Percentiles rank a stretch among this genome's conserved stretches.
phyloP scores from a whole-genome alignment of 2,888 invertebrate species.

The Crossocerus cetratus region DNA sequence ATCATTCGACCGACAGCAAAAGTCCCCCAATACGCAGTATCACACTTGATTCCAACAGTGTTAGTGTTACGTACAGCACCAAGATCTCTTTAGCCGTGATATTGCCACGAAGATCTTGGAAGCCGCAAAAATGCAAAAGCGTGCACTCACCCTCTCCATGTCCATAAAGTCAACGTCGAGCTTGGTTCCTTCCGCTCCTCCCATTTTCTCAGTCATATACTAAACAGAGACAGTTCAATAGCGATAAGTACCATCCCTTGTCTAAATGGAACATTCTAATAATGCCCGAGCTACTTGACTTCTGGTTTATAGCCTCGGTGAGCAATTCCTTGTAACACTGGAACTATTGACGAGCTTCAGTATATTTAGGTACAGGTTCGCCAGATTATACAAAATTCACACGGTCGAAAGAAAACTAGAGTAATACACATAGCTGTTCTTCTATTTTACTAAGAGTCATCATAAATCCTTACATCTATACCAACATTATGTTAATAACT shows the following conservation, averaged over 20 bases:
- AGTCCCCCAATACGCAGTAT: not conserved
- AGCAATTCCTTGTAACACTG: too few species aligned
- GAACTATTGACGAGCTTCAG: too few species aligned
- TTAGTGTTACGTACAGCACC: not conserved
- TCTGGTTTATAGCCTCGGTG: too few species aligned
- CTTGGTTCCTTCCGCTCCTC: conserved; percentile 99
- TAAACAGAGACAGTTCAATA: conserved; percentile 79
- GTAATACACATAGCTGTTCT: too few species aligned
- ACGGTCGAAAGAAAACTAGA: too few species aligned
- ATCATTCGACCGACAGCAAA: not conserved
- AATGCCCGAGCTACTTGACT: too few species aligned
- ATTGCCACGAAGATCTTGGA: not conserved
- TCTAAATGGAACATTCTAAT: too few species aligned
- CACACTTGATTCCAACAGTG: not conserved
- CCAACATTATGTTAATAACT: too few species aligned
- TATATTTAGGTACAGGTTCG: too few species aligned
- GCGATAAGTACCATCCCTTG: not conserved
- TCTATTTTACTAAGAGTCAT: too few species aligned
- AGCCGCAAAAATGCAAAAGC: conserved; percentile 22
- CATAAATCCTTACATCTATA: too few species aligned
- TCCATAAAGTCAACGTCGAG: conserved; percentile 98
- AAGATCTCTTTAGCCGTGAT: not conserved
- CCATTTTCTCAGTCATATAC: conserved; percentile 99
- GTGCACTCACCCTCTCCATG: conserved; percentile 95
- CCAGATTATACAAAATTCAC: too few species aligned